Evolutionary conservation across 2,797 vertebrate species (phyloP), one percentile per base, ranked within the genome.

Genomic region (Amniataba percoides): DNA sequence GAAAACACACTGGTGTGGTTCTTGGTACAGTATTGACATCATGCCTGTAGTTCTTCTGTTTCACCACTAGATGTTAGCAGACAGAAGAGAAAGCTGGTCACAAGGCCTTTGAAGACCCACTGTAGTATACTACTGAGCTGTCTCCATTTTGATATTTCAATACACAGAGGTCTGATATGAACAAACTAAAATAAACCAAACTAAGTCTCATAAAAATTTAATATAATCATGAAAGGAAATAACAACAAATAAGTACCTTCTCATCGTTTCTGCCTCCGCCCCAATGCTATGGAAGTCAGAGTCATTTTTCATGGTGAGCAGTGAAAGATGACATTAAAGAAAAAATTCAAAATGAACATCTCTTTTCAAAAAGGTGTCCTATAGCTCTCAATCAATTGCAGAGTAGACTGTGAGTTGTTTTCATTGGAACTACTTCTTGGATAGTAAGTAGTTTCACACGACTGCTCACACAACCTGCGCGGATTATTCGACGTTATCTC

Each of bases 41-140:
- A 6, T 59, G 31, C 7, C 34, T 66, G 80, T 53, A 87, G 66
- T 83, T 83, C 8, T 45, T 8, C 12, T 19, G 2, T 65, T 79
- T 71, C 19, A 72, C 83, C 94, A 84, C 91, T 88, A 84, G 93
- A 89, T 93, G 93, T 84, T 89, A 81, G 66, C 77, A 53, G 15
- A 65, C 45, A n/a, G 12, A 25, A 21, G 46, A 15, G 3, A 3
- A 75, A 65, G 4, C 42, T 36, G 15, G 6, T 42, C 34, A 36
- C 0, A 4, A 48, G 3, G 5, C 34, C 4, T 2, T 57, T 66
- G 12, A 73, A 42, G n/a, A 48, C 12, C 9, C 4, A 5, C 34
- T 36, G 34, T 36, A 5, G 1, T 48, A 19, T 21, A 15, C 57
- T n/a, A 13, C n/a, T 43, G n/a, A 60, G 43, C 1, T 0, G 3